phyloP scores from a whole-genome alignment of 1,140 invertebrate species.

The Cydia strobilella region DNA sequence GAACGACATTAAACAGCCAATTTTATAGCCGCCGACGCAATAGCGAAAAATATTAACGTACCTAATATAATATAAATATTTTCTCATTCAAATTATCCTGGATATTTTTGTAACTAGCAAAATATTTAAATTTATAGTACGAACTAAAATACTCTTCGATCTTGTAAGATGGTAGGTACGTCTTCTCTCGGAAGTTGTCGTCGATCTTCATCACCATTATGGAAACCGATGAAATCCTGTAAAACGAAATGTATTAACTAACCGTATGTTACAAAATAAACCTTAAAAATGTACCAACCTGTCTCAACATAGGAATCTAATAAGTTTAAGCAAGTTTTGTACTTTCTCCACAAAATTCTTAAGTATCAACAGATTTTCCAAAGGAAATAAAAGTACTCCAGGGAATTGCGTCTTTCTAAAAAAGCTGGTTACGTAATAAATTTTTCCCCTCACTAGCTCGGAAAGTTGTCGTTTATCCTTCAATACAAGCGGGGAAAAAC shows the following conservation, averaged over 20 bases:
- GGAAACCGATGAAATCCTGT: conserved; percentile 18
- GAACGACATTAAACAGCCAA: conserved; percentile 20
- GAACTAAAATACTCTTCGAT: conserved; percentile 20
- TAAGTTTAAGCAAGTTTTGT: too few species aligned
- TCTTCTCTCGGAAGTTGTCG: conserved; percentile 17
- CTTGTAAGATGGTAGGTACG: background rate
- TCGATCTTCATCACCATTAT: conserved; percentile 5
- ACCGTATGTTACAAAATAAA: background rate
- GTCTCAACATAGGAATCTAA: too few species aligned
- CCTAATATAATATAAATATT: background rate
- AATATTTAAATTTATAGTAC: conserved; percentile 22
- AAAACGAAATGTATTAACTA: background rate
- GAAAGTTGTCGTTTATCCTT: too few species aligned
- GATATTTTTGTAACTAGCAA: conserved; percentile 17
- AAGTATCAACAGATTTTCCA: too few species aligned
- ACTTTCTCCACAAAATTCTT: too few species aligned
- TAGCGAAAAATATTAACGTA: conserved; percentile 14
- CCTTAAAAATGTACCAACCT: background rate
- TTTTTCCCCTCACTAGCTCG: too few species aligned
- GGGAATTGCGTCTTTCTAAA: too few species aligned
- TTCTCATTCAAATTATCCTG: conserved; percentile 22
- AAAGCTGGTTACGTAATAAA: too few species aligned
- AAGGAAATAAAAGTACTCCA: too few species aligned
- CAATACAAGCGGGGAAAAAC: too few species aligned
- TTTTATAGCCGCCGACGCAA: conserved; percentile 22